Evolutionary conservation across 2,113 vertebrate species (phyloP).

Genomic region (Dolichotis patagonum): DNA sequence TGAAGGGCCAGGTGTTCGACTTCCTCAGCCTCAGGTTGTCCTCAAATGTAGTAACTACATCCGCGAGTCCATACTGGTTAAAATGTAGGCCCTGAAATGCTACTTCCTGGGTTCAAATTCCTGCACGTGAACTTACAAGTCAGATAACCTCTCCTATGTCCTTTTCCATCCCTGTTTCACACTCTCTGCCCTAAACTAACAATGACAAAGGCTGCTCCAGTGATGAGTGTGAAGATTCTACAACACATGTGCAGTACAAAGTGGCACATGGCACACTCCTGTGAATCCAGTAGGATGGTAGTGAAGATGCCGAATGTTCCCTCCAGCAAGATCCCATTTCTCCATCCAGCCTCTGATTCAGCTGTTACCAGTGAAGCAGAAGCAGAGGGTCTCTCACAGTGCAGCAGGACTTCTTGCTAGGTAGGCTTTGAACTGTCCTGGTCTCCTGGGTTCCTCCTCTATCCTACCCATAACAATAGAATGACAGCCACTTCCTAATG

Average conservation of each 20-base stretch:
- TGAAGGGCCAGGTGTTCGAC: rapidly evolving
- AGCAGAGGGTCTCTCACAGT: not conserved
- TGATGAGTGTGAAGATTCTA: not conserved
- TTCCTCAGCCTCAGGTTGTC: not conserved
- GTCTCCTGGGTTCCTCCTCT: not conserved
- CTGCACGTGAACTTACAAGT: rapidly evolving
- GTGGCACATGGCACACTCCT: rapidly evolving
- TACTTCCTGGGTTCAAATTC: not conserved
- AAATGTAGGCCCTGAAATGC: rapidly evolving
- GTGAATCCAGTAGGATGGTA: rapidly evolving
- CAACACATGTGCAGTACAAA: not conserved
- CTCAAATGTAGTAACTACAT: not conserved
- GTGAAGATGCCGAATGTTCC: no score
- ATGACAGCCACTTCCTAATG: not conserved
- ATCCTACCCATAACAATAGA: not conserved
- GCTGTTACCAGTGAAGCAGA: not conserved
- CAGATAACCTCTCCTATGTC: not conserved
- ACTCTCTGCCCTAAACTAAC: not conserved
- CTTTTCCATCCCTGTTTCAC: not conserved
- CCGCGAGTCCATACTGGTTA: rapidly evolving
- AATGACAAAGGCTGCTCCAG: no score
- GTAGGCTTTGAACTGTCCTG: not conserved
- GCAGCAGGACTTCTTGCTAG: no score
- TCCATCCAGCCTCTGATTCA: not conserved
- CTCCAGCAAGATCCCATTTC: not conserved